Conservation (phyloP, 2,113 vertebrate genomes). For the Prionailurus viverrinus region DNA sequence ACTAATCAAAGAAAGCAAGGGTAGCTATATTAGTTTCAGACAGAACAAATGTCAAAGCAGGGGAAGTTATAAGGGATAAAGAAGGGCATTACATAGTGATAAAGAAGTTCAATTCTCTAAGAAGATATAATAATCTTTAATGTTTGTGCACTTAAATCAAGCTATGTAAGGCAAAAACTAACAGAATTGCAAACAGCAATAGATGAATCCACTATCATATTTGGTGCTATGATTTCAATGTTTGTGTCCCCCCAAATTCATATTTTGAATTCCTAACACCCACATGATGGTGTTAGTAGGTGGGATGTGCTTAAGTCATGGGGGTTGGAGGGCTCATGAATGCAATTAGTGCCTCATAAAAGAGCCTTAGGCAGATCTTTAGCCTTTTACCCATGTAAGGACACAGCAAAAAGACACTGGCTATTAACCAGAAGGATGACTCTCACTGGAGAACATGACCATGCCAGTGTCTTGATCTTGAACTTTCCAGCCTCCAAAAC, state of each 20-base stretch:
- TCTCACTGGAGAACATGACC: neutral
- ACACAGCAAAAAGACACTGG: neutral
- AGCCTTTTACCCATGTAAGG: neutral
- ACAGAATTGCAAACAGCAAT: neutral
- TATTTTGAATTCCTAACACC: neutral
- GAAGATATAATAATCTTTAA: neutral
- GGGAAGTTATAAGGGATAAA: neutral
- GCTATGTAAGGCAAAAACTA: neutral
- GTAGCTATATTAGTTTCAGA: neutral
- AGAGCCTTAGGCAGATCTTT: neutral
- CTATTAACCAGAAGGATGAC: neutral
- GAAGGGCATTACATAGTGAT: neutral
- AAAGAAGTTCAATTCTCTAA: neutral
- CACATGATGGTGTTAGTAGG: neutral
- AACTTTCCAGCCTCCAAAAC: neutral
- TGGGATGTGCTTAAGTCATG: neutral
- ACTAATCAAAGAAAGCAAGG: neutral
- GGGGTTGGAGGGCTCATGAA: neutral
- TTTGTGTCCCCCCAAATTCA: neutral
- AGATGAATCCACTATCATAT: neutral
- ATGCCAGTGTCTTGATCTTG: neutral
- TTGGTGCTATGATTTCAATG: neutral
- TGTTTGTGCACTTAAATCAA: neutral
- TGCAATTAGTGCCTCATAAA: neutral
- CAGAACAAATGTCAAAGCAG: neutral